Evolutionary conservation across 1,140 invertebrate genomes (phyloP).

Genomic region (Neotoxoptera formosana): DNA sequence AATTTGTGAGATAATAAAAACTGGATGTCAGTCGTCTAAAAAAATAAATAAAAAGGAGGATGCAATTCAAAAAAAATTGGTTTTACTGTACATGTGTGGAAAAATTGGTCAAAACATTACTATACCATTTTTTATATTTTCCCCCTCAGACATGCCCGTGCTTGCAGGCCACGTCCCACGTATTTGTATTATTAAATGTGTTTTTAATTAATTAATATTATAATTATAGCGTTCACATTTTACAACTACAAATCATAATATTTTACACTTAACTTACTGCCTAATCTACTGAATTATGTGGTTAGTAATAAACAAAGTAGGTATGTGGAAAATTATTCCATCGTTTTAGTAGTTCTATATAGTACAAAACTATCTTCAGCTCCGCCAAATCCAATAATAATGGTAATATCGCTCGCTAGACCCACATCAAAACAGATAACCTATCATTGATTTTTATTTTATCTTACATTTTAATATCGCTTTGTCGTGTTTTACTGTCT

Average conservation of each 20-base stretch:
- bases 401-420: background rate
- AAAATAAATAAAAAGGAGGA: no score
- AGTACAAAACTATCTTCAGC: no score
- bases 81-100: no score
- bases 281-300: background rate
- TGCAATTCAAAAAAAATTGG: no score
- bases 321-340: background rate
- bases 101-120: no score
- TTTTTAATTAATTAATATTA: background rate
- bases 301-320: background rate
- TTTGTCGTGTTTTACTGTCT: background rate
- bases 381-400: background rate
- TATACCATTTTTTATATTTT: no score
- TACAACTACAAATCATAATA: background rate
- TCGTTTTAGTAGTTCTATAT: background rate
- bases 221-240: background rate
- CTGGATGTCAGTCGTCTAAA: no score
- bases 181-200: background rate
- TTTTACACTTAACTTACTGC: background rate
- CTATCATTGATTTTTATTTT: no score
- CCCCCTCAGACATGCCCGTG: no score
- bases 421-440: background rate
- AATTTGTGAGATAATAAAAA: no score
- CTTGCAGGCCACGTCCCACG: no score
- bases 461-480: background rate